phyloP scores from a whole-genome alignment of 1,140 invertebrate genomes.

The Orchesella cincta region DNA sequence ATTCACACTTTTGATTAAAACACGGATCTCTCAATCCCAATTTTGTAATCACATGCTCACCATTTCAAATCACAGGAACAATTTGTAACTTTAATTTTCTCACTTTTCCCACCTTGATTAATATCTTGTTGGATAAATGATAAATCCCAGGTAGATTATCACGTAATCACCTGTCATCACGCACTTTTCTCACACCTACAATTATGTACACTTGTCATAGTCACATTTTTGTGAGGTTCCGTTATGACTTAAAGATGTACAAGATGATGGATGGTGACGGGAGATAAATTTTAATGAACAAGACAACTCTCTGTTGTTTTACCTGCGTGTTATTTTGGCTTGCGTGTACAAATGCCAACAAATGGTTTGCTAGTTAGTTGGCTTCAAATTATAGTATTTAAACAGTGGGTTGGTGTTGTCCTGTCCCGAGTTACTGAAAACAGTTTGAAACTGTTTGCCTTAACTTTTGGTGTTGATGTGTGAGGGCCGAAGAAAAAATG shows the following conservation, averaged over 20 bases:
- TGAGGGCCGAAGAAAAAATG: too few relatives aligned
- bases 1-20: background rate
- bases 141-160: background rate
- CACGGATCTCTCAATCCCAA: too few relatives aligned
- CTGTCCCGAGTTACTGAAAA: background rate
- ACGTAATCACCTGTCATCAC: too few relatives aligned
- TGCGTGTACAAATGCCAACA: constrained; percentile 11
- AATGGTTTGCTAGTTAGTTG: background rate
- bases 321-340: too few relatives aligned
- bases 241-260: background rate
- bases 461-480: too few relatives aligned
- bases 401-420: background rate
- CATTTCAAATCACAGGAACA: too few relatives aligned
- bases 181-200: background rate
- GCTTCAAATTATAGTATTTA: background rate
- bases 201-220: background rate
- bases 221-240: background rate
- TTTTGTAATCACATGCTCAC: too few relatives aligned
- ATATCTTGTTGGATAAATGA: background rate
- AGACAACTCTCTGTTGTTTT: too few relatives aligned
- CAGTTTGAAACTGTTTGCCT: too few relatives aligned
- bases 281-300: background rate
- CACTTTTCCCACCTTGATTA: too few relatives aligned
- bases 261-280: background rate
- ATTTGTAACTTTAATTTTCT: too few relatives aligned